A percentile compares a stretch with the other conserved stretches of the same genome.
Evolutionary conservation across 2,888 invertebrate species (phyloP).

Genomic region (Oasisia sp.): DNA sequence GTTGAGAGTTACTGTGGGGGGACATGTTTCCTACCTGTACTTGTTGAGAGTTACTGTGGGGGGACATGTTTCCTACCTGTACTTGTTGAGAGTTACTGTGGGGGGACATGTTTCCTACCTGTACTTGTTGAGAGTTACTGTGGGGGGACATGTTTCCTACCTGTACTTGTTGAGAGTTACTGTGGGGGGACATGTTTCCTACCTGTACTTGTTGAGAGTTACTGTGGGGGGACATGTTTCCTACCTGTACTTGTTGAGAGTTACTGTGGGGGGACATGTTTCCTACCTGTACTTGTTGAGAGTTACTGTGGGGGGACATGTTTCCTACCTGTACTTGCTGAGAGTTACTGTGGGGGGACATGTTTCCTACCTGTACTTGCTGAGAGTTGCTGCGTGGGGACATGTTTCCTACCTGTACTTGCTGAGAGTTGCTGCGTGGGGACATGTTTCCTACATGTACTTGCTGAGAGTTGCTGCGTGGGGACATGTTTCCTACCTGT

Average conservation of each 20-base stretch:
- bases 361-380: background rate
- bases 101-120: background rate
- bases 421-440: slow-evolving; percentile 8
- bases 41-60: background rate
- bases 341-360: too few species aligned
- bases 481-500: background rate
- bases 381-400: background rate
- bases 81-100: too few species aligned
- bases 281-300: background rate
- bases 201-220: background rate
- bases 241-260: background rate
- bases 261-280: background rate
- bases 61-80: background rate
- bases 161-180: too few species aligned
- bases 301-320: background rate
- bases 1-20: too few species aligned
- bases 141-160: background rate
- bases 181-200: background rate
- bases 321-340: slow-evolving; percentile 17
- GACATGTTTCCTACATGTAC: background rate
- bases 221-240: background rate
- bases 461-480: too few species aligned
- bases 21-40: background rate
- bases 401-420: slow-evolving; percentile 17
- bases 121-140: background rate